These are phyloP conservation scores for Syngnathus rostellatus DNA, from an alignment of 2,797 vertebrate species.

Conservation along the genomic window DNA sequence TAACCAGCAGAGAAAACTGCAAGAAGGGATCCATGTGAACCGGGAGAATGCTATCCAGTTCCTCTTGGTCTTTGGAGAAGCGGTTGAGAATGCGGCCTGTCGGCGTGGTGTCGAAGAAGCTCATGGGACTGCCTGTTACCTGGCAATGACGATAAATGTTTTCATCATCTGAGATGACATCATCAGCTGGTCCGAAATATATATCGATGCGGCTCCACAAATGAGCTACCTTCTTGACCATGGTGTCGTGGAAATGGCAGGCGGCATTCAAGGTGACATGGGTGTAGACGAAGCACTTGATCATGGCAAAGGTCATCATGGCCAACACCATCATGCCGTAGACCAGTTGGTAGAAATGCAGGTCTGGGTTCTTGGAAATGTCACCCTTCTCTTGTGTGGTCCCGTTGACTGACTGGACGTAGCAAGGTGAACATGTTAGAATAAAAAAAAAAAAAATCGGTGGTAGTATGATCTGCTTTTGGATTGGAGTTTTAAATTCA, in stretches of 20 bases:
- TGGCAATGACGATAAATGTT: constrained; percentile 24
- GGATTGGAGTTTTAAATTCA: too few relatives aligned
- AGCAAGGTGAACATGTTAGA: neutral
- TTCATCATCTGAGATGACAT: neutral
- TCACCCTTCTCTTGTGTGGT: constrained; percentile 5
- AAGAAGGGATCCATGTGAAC: constrained; percentile 72
- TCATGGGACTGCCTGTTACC: constrained; percentile 72
- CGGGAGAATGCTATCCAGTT: constrained; percentile 69
- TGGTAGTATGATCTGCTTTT: neutral
- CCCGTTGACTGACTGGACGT: constrained; percentile 1
- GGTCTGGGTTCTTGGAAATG: constrained; percentile 52
- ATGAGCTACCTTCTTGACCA: constrained; percentile 68
- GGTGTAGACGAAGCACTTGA: constrained; percentile 65
- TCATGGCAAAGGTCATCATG: constrained; percentile 42
- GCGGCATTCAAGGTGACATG: constrained; percentile 63
- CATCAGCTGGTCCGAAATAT: neutral
- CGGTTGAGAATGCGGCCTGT: constrained; percentile 77
- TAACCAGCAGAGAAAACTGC: constrained; percentile 61
- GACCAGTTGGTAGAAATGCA: constrained; percentile 63
- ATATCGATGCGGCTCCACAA: too few relatives aligned
- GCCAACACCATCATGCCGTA: constrained; percentile 48
- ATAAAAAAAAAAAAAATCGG: neutral
- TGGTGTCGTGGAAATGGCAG: constrained; percentile 62
- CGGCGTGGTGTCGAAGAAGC: constrained; percentile 79
- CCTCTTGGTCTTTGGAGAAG: constrained; percentile 79